Conservation (phyloP, 2,113 vertebrate species). For the Ctenodactylus gundi region DNA sequence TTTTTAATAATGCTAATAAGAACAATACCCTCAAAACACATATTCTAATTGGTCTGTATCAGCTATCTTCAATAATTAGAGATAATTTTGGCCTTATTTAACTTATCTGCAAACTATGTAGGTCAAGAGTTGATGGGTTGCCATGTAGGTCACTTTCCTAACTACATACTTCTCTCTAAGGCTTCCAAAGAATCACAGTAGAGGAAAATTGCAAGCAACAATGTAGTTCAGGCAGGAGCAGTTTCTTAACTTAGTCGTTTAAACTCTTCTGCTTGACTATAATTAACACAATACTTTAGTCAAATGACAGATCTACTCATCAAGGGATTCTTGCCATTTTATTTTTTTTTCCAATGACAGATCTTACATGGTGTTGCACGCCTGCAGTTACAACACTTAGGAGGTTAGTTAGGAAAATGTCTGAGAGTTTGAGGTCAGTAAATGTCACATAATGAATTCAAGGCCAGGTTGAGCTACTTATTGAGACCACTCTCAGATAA, state of each 20-base stretch:
- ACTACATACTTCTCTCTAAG: neutral
- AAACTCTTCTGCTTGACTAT: neutral
- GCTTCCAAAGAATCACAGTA: neutral
- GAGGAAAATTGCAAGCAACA: neutral
- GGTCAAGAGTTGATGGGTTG: neutral
- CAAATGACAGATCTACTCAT: neutral
- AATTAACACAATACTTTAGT: slow-evolving; percentile 8
- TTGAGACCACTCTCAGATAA: too few relatives aligned
- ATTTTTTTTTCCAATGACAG: too few relatives aligned
- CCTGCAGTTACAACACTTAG: too few relatives aligned
- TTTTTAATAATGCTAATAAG: neutral
- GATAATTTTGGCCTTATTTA: neutral
- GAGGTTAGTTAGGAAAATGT: too few relatives aligned
- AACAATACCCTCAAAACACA: neutral
- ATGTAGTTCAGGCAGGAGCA: neutral
- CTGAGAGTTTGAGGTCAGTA: too few relatives aligned
- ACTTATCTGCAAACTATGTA: neutral
- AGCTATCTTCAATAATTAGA: neutral
- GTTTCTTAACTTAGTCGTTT: neutral
- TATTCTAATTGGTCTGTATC: neutral
- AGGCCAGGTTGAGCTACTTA: too few relatives aligned
- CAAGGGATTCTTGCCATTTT: neutral
- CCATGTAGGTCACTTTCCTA: neutral
- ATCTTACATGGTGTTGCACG: too few relatives aligned
- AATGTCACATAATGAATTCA: too few relatives aligned